phyloP scores from a whole-genome alignment of 2,113 vertebrate genomes.

The Callipepla californica region DNA sequence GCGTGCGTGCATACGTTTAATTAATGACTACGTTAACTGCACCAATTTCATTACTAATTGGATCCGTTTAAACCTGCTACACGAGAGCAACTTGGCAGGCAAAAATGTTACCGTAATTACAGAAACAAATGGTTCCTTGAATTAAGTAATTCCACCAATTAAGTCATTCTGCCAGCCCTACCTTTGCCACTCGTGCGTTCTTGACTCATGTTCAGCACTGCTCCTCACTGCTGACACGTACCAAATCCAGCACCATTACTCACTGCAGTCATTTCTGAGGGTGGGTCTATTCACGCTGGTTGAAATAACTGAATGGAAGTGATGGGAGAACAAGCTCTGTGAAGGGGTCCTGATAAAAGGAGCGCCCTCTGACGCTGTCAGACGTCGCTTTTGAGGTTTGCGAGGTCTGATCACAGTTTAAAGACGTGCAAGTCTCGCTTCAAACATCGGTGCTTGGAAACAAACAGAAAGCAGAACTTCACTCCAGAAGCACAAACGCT shows the following conservation, averaged over 20 bases:
- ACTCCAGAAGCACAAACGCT: neutral
- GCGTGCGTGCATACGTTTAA: neutral
- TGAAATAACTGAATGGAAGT: neutral
- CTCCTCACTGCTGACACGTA: neutral
- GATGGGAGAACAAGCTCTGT: neutral
- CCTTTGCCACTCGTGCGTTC: neutral
- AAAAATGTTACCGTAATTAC: neutral
- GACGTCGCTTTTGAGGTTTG: neutral
- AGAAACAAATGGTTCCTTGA: constrained; percentile 16
- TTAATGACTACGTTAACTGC: constrained; percentile 28
- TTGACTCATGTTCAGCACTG: neutral
- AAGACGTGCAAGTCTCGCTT: neutral
- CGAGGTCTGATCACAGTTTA: neutral
- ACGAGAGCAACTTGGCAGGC: constrained; percentile 35
- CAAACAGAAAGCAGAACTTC: neutral
- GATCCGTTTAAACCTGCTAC: constrained; percentile 57
- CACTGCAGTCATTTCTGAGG: neutral
- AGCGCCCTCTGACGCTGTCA: neutral
- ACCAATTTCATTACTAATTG: constrained; percentile 47
- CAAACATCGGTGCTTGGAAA: neutral
- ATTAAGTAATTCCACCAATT: constrained; percentile 13
- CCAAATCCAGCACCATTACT: neutral
- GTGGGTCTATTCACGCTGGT: neutral
- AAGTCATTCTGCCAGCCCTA: neutral
- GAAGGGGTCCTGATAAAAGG: neutral